Evolutionary conservation across 2,888 invertebrate species (phyloP), one percentile per base, ranked within the genome.

Genomic region (Hemaris fuciformis): DNA sequence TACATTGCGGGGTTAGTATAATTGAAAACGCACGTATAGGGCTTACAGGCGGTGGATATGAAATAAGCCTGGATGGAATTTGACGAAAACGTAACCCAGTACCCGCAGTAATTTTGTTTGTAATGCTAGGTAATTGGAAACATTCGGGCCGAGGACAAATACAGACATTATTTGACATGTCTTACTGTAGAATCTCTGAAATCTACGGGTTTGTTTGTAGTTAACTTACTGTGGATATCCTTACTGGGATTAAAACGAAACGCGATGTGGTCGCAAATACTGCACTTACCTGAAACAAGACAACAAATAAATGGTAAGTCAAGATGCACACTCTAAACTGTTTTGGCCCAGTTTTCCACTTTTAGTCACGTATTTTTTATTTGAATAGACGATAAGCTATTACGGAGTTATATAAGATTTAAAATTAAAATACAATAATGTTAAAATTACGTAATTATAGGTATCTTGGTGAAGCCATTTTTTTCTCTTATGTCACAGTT

Each of bases 221-320:
- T 46, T 70, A 76, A 80, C 80, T 77, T 75, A 79, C 81, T 65
- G 66, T 58, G 67, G 64, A 71, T 75, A 77, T n/a, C n/a, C n/a
- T n/a, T n/a, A 77, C 2, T 71, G 74, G 70, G 65, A 64, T n/a
- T 60, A 62, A 68, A 72, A 69, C 66, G 66, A 61, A 62, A n/a
- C n/a, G n/a, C 43, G 18, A 20, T 43, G 20, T 0, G 43, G 2
- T 15, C 6, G 18, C 8, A 18, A 10, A 2, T 8, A 8, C 8
- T 43, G 43, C 64, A 71, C 84, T 84, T 83, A 85, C 85, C 85
- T 85, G 84, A 23, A 79, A 80, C 73, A 25, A 69, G 73, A 67
- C 72, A 72, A 70, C 68, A 67, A 64, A 10, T 23, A 5, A 46
- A 13, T 22, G 5, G 13, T 13, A 13, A 46, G 23, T 23, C n/a